Conservation (phyloP, 2,113 vertebrate species). For the Protobothrops flavoviridis region DNA sequence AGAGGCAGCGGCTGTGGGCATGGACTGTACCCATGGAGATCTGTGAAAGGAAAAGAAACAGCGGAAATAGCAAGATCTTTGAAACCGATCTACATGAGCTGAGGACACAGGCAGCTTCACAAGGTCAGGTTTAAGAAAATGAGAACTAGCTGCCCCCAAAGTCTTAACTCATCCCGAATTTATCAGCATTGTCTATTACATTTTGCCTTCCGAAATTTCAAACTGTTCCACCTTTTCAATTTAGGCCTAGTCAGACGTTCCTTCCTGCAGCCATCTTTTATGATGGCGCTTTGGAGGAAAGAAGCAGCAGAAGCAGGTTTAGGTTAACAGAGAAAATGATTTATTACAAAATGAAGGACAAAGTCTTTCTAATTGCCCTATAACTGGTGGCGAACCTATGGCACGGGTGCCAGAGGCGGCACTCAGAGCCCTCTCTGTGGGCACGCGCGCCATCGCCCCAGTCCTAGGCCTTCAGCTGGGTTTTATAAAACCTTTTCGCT, state of each 20-base stretch:
- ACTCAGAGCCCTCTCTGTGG: too few relatives aligned
- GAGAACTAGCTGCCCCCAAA: not conserved
- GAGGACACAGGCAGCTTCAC: not conserved
- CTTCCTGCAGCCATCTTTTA: not conserved
- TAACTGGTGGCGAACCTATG: not conserved
- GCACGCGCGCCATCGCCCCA: too few relatives aligned
- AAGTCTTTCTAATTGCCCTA: not conserved
- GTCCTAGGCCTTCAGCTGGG: too few relatives aligned
- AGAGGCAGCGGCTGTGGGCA: conserved; percentile 71
- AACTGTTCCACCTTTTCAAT: not conserved
- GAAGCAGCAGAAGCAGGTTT: not conserved
- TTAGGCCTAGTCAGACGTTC: not conserved
- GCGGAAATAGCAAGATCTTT: not conserved
- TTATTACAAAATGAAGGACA: not conserved
- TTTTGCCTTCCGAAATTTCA: not conserved
- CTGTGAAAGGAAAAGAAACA: conserved; percentile 49
- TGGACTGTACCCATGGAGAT: conserved; percentile 69
- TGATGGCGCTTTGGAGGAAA: not conserved
- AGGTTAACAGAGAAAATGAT: not conserved
- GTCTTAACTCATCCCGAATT: not conserved
- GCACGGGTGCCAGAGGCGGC: too few relatives aligned
- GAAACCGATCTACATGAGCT: not conserved
- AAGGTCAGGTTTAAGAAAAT: not conserved
- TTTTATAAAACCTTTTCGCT: too few relatives aligned
- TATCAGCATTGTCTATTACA: not conserved